Conservation (phyloP, 2,797 vertebrate species). For the Pangasius larnaudii region DNA sequence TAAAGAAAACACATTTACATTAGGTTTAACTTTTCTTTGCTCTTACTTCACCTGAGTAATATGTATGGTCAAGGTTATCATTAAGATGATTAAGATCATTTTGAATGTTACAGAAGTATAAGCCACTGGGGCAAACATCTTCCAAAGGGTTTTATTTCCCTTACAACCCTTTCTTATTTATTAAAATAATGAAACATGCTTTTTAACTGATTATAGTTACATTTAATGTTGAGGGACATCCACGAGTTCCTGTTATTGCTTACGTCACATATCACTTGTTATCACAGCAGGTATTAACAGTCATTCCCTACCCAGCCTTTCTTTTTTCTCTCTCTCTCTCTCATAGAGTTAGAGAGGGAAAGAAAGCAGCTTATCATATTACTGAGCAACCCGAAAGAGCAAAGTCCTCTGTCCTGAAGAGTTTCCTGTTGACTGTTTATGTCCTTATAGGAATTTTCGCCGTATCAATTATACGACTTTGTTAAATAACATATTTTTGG, state of each 20-base stretch:
- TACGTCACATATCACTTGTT: not conserved
- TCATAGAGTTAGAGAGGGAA: not conserved
- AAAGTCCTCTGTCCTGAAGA: not conserved
- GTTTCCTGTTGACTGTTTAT: not conserved
- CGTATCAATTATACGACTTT: no score
- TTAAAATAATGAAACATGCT: not conserved
- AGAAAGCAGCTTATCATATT: not conserved
- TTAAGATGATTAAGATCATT: not conserved
- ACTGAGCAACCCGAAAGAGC: not conserved
- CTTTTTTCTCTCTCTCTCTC: no score
- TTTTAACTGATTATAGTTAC: no score
- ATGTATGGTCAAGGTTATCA: not conserved
- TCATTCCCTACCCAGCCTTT: not conserved
- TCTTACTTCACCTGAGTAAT: not conserved
- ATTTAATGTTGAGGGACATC: no score
- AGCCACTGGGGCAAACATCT: not conserved
- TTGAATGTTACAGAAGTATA: not conserved
- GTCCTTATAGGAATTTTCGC: no score
- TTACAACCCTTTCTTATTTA: not conserved
- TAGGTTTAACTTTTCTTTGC: not conserved
- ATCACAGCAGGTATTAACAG: not conserved
- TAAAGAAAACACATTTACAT: not conserved
- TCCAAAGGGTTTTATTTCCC: not conserved
- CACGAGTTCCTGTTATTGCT: no score
- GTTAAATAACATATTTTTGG: not conserved